Evolutionary conservation across 1,140 invertebrate genomes (phyloP).

Genomic region (Delia radicum): DNA sequence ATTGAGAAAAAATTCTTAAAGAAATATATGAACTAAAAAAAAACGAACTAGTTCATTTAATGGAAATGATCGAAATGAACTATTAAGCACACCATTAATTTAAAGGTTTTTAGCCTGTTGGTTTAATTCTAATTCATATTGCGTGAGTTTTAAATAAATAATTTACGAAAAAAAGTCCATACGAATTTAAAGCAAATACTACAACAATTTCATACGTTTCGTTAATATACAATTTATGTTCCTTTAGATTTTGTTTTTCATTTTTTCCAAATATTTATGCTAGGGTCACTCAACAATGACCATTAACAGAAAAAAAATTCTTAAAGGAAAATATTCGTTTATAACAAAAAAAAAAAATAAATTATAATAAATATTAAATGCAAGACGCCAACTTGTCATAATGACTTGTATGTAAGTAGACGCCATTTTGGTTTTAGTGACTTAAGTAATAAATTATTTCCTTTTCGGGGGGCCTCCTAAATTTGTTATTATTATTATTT

Average conservation of each 20-base stretch:
- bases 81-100: too few relatives aligned
- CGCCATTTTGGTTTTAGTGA: not conserved
- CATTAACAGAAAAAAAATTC: not conserved
- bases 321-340: too few relatives aligned
- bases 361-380: constrained; percentile 2
- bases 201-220: not conserved
- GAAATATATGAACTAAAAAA: too few relatives aligned
- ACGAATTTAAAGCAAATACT: not conserved
- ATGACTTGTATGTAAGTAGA: not conserved
- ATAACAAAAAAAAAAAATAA: not conserved
- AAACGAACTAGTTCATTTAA: too few relatives aligned
- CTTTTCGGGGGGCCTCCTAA: not conserved
- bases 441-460: constrained; percentile 2
- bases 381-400: constrained; percentile 3
- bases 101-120: too few relatives aligned
- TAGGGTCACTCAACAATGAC: constrained; percentile 3
- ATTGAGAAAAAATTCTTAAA: too few relatives aligned
- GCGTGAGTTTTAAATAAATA: not conserved
- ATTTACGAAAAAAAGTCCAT: not conserved
- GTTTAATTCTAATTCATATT: too few relatives aligned
- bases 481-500: not conserved
- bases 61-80: too few relatives aligned
- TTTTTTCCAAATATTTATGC: not conserved
- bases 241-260: not conserved
- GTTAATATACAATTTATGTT: not conserved